Evolutionary conservation across 2,888 invertebrate species (phyloP).

Genomic region (Hypsopygia costalis): DNA sequence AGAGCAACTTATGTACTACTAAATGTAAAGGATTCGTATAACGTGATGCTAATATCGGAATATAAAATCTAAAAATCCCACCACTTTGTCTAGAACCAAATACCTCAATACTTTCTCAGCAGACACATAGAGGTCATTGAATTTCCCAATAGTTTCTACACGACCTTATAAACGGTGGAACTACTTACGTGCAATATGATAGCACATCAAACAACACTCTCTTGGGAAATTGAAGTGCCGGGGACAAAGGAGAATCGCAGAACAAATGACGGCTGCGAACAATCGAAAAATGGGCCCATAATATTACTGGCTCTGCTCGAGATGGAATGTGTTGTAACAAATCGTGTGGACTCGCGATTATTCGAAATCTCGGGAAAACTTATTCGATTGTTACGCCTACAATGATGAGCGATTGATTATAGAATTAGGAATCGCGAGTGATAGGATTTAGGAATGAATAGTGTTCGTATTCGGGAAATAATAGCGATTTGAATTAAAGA

Average conservation of each 20-base stretch:
- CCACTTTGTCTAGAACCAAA: neutral
- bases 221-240: slow-evolving; percentile 4
- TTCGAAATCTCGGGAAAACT: neutral
- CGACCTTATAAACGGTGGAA: neutral
- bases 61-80: no score
- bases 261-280: slow-evolving; percentile 17
- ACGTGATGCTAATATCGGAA: no score
- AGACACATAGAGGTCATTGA: neutral
- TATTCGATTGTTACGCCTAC: slow-evolving; percentile 2
- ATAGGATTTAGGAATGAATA: neutral
- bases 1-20: no score
- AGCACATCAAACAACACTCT: slow-evolving; percentile 10
- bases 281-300: slow-evolving; percentile 19
- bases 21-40: no score
- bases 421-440: neutral
- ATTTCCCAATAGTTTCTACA: neutral
- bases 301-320: slow-evolving; percentile 12
- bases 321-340: slow-evolving; percentile 15
- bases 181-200: slow-evolving; percentile 10
- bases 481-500: no score
- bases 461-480: no score
- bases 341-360: slow-evolving; percentile 10
- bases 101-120: neutral
- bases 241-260: slow-evolving; percentile 17
- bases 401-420: neutral